Conservation (phyloP, 53 echinoderm and acorn worm species). For the Holothuria leucospilota region DNA sequence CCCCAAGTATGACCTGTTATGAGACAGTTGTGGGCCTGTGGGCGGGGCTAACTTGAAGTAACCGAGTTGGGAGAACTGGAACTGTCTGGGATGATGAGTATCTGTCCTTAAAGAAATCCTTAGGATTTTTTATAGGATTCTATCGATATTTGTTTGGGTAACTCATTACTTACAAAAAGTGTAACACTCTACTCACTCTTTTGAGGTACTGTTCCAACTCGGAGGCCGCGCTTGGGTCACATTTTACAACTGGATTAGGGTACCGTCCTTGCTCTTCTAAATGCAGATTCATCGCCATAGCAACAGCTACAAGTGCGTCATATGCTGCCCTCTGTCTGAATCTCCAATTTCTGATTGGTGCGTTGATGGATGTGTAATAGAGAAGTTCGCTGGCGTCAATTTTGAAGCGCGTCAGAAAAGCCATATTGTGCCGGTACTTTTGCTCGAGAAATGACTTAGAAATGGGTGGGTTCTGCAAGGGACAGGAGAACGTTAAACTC, state of each 20-base stretch:
- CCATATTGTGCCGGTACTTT: constrained; percentile 75
- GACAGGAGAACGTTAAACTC: too few relatives aligned
- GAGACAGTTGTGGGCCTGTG: too few relatives aligned
- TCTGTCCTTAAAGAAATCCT: too few relatives aligned
- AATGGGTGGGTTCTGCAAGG: background rate
- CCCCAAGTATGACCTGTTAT: too few relatives aligned
- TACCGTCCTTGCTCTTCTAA: constrained; percentile 34
- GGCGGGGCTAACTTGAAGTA: too few relatives aligned
- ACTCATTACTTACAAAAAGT: too few relatives aligned
- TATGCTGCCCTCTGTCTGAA: constrained; percentile 58
- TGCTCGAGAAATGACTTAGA: constrained; percentile 66
- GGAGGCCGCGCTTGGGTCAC: background rate
- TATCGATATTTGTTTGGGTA: too few relatives aligned
- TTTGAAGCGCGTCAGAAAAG: constrained; percentile 64
- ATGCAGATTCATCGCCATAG: constrained; percentile 24
- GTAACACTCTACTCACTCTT: too few relatives aligned
- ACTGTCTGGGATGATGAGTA: too few relatives aligned
- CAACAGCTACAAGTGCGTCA: constrained; percentile 55
- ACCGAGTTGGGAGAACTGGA: too few relatives aligned
- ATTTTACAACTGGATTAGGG: constrained; percentile 22
- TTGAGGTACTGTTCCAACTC: too few relatives aligned
- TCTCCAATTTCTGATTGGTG: constrained; percentile 48
- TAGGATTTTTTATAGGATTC: too few relatives aligned
- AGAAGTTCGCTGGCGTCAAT: background rate
- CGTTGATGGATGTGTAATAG: background rate